These are phyloP conservation scores for Brevimyrus niger DNA, from an alignment of 2,113 vertebrate species.

Conservation along the genomic window DNA sequence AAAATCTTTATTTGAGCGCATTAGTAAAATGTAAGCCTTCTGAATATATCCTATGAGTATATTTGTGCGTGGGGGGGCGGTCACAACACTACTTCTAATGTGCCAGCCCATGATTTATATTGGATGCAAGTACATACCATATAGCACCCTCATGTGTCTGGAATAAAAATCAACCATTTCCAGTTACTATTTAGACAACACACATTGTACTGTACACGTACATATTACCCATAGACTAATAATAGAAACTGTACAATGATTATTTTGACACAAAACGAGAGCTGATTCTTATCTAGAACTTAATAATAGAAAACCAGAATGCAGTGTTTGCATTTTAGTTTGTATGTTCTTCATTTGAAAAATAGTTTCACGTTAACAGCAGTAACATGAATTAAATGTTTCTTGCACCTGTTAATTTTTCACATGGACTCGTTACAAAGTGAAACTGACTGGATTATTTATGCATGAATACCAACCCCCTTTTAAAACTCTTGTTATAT, in stretches of 20 bases:
- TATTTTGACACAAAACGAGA: not conserved
- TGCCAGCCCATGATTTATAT: not conserved
- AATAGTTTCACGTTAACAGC: not conserved
- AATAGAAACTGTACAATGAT: not conserved
- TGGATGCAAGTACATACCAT: not conserved
- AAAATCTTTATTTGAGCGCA: not conserved
- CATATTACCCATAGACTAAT: not conserved
- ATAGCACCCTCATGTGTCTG: conserved; percentile 5
- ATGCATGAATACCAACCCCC: not conserved
- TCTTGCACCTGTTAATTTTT: not conserved
- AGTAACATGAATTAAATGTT: not conserved
- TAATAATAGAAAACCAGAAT: not conserved
- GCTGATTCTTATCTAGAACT: not conserved
- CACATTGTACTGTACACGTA: not conserved
- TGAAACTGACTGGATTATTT: not conserved
- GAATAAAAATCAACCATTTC: not conserved
- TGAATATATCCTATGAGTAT: not conserved
- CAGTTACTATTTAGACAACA: not conserved
- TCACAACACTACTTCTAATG: not conserved
- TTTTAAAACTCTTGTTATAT: not conserved
- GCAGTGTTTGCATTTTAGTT: not conserved
- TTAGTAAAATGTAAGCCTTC: not conserved
- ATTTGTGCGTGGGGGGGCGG: not conserved
- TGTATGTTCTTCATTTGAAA: not conserved
- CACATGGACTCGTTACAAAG: not conserved